Evolutionary conservation across 1,140 invertebrate species (phyloP), one percentile per base, ranked within the genome.

Genomic region (Drosophila chauvacae): DNA sequence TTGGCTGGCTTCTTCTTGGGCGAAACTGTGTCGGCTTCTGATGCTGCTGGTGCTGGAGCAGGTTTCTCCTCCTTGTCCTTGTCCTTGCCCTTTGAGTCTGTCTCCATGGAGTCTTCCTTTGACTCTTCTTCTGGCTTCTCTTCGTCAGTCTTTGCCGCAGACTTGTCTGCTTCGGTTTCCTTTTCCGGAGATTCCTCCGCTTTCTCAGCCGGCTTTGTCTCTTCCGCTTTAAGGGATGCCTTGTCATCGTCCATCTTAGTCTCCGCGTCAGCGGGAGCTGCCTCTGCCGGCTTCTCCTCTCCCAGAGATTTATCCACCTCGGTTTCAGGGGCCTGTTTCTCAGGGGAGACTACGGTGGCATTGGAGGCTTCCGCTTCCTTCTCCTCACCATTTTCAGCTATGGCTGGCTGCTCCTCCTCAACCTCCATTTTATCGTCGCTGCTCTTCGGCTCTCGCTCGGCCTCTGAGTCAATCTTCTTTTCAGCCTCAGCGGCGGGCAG

Each of bases 341-440:
- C 81, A 3, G 53, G 16, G 4, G 63, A 44, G 11, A 4, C 18
- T 2, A 6, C 16, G 7, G 23, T 26, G 23, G 48, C 16, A 13
- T 13, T 30, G 48, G 48, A 6, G 13, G 53, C 35, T 39, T 56
- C 53, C 20, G 18, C 28, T 20, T 83, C 77, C 44, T 75, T 75
- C 44, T 88, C 78, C 7, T 76, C 53, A 18, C 83, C 82, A 73
- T 87, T 87, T 53, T 87, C 80, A 1, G 80, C 64, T 50, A 87
- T 72, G 18, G 37, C 10, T 13, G 66, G 35, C n/a, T 68, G 35
- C 16, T 68, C 68, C 59, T 83, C 80, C 7, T 48, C 47, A 48
- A 72, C 64, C 18, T 90, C 84, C 71, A 82, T 85, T 61, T 84
- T 72, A 5, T 86, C 81, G 3, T 65, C 60, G 47, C 18, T 65